These are phyloP conservation scores for Apamea epomidion DNA, from an alignment of 2,888 invertebrate species.

Conservation along the genomic window DNA sequence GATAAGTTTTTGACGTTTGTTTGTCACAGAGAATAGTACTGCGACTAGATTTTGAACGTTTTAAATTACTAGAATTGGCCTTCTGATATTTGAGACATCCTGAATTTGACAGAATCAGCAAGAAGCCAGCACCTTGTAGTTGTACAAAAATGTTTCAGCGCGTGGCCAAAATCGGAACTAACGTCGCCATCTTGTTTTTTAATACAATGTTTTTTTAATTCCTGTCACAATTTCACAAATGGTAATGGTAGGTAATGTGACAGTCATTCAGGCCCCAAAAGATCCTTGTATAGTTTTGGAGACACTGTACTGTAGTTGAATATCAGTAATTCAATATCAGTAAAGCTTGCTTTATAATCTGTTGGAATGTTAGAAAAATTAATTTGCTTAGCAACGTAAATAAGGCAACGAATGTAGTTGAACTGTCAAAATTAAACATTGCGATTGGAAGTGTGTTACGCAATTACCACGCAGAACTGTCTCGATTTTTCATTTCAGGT, in stretches of 20 bases:
- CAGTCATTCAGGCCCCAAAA: too few relatives aligned
- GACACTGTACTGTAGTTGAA: too few relatives aligned
- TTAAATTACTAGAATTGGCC: conserved; percentile 13
- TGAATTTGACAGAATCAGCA: background rate
- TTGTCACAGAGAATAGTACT: background rate
- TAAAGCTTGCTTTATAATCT: too few relatives aligned
- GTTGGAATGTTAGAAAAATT: background rate
- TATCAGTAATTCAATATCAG: too few relatives aligned
- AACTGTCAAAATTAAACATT: background rate
- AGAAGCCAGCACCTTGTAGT: background rate
- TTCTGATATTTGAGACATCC: conserved; percentile 1
- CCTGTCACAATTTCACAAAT: background rate
- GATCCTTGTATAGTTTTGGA: too few relatives aligned
- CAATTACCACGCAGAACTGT: too few relatives aligned
- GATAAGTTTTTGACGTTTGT: conserved; percentile 41
- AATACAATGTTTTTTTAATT: background rate
- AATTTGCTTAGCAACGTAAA: background rate
- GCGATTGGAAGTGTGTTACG: background rate
- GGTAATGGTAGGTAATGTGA: too few relatives aligned
- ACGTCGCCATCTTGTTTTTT: background rate
- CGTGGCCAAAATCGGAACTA: background rate
- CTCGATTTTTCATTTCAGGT: background rate
- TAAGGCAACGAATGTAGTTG: background rate
- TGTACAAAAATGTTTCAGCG: background rate
- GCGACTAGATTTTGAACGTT: background rate